These are phyloP conservation scores for Gila robusta DNA, from an alignment of 2,797 vertebrate species.

Conservation along the genomic window DNA sequence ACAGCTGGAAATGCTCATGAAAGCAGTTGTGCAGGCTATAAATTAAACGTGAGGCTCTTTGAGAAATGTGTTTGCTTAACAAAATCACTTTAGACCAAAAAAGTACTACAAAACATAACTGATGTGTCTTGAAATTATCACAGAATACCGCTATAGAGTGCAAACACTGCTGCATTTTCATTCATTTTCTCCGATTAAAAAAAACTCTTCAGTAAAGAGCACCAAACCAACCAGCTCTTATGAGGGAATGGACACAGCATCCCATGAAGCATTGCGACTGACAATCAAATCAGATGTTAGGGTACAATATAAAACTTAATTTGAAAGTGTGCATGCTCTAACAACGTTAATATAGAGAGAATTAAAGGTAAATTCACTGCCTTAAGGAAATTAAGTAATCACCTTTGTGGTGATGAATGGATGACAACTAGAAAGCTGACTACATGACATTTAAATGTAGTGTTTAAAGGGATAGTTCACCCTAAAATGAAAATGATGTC, in stretches of 20 bases:
- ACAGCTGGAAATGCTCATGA: conserved; percentile 1
- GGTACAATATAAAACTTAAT: neutral
- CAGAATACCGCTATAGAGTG: neutral
- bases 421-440: too few species aligned
- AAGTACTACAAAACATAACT: neutral
- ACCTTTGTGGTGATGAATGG: too few species aligned
- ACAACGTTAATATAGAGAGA: neutral
- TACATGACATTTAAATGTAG: too few species aligned
- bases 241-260: neutral
- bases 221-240: neutral
- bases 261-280: neutral
- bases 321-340: neutral
- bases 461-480: too few species aligned
- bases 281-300: neutral
- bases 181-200: neutral
- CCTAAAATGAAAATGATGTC: too few species aligned
- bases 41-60: neutral
- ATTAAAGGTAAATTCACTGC: neutral
- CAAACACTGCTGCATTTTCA: neutral
- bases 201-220: neutral
- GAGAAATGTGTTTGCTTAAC: neutral
- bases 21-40: neutral
- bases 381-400: neutral
- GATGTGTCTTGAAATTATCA: neutral
- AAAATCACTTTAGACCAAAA: neutral